Evolutionary conservation across 2,888 invertebrate genomes (phyloP).

Genomic region (Salticus scenicus): DNA sequence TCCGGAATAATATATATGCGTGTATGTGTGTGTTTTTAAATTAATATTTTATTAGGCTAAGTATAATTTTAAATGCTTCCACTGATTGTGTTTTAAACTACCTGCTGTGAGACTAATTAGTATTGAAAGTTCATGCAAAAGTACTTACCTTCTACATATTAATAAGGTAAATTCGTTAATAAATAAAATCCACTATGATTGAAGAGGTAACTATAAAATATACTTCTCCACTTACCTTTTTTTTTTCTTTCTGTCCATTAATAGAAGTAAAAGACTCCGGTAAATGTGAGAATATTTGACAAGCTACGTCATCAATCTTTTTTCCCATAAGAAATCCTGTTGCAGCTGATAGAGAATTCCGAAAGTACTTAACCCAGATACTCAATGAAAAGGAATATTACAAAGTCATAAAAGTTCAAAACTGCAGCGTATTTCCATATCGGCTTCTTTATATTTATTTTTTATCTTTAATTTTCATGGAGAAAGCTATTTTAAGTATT

Average conservation of each 20-base stretch:
- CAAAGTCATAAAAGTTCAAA: background rate
- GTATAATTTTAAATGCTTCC: too few species aligned
- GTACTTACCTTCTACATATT: constrained; percentile 7
- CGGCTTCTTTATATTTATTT: background rate
- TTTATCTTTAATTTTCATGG: background rate
- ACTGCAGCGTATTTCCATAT: background rate
- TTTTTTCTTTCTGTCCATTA: constrained; percentile 1
- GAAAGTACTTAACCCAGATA: constrained; percentile 16
- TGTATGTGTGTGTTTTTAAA: too few species aligned
- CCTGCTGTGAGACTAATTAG: background rate
- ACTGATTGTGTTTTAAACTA: background rate
- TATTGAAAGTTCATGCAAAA: background rate
- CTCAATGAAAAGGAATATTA: constrained; percentile 14
- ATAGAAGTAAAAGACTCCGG: background rate
- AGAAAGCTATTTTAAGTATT: background rate
- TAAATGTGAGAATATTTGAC: background rate
- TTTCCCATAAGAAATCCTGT: background rate
- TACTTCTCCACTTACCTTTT: background rate
- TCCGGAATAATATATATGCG: too few species aligned
- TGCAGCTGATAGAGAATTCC: background rate
- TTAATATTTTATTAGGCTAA: too few species aligned
- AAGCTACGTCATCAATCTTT: constrained; percentile 14
- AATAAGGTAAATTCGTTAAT: too few species aligned
- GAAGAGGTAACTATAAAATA: constrained; percentile 5
- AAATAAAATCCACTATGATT: background rate